phyloP scores from a whole-genome alignment of 2,888 invertebrate species.

The Mamestra brassicae region DNA sequence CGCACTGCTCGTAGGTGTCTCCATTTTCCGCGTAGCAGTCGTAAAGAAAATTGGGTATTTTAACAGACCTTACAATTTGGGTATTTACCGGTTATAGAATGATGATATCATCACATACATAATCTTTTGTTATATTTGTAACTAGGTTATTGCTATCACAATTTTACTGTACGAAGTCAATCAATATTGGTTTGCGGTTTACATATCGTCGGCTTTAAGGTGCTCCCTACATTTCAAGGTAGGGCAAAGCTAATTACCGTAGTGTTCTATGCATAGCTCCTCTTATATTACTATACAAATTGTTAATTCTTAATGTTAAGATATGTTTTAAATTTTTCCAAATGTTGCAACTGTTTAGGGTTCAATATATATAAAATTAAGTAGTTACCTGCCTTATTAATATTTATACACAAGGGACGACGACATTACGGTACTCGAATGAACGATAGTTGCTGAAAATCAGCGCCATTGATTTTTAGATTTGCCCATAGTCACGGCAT shows the following conservation, averaged over 20 bases:
- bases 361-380: too few relatives aligned
- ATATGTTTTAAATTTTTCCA: background rate
- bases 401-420: too few relatives aligned
- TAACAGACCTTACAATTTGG: background rate
- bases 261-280: too few relatives aligned
- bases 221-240: background rate
- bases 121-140: background rate
- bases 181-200: background rate
- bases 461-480: too few relatives aligned
- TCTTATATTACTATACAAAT: too few relatives aligned
- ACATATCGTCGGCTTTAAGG: background rate
- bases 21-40: slow-evolving; percentile 19
- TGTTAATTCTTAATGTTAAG: background rate
- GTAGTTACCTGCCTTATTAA: too few relatives aligned
- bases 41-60: background rate
- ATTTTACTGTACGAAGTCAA: background rate
- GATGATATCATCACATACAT: background rate
- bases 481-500: too few relatives aligned
- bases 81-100: background rate
- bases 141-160: background rate
- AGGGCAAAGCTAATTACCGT: background rate
- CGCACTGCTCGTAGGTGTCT: slow-evolving; percentile 23
- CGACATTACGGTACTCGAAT: too few relatives aligned
- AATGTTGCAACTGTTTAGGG: too few relatives aligned
- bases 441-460: too few relatives aligned